These are phyloP conservation scores for Chaetophractus vellerosus DNA, from an alignment of 2,797 vertebrate species.

Conservation along the genomic window DNA sequence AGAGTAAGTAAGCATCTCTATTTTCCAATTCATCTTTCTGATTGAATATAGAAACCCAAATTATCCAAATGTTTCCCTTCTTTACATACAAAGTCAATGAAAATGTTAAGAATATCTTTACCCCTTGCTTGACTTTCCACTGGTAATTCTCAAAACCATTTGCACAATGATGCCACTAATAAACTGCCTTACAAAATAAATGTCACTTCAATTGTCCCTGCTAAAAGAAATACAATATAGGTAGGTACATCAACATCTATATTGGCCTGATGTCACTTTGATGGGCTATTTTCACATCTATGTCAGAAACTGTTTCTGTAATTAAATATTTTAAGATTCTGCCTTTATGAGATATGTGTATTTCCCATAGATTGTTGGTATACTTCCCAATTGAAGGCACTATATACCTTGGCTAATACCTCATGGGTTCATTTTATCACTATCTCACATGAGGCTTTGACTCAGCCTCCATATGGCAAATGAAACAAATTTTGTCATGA, in stretches of 20 bases:
- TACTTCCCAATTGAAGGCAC: neutral
- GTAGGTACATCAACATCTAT: neutral
- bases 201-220: slow-evolving; percentile 15
- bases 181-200: slow-evolving; percentile 40
- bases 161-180: slow-evolving; percentile 28
- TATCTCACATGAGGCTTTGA: slow-evolving; percentile 43
- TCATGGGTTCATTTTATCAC: neutral
- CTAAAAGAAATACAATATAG: slow-evolving; percentile 36
- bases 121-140: neutral
- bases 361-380: neutral
- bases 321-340: slow-evolving; percentile 23
- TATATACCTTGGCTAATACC: neutral
- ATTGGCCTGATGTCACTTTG: neutral
- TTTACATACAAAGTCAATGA: slow-evolving; percentile 35
- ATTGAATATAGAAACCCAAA: slow-evolving; percentile 30
- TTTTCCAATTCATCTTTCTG: neutral
- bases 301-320: slow-evolving; percentile 6
- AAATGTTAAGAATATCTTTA: neutral
- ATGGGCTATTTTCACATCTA: slow-evolving; percentile 30
- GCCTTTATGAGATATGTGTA: neutral
- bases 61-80: neutral
- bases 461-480: slow-evolving; percentile 15
- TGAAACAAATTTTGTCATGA: slow-evolving; percentile 7
- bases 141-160: slow-evolving; percentile 42
- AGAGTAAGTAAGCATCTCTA: neutral